Evolutionary conservation across 92 coral and sea anemone species (phyloP).

Genomic region (Heliopora coerulea): DNA sequence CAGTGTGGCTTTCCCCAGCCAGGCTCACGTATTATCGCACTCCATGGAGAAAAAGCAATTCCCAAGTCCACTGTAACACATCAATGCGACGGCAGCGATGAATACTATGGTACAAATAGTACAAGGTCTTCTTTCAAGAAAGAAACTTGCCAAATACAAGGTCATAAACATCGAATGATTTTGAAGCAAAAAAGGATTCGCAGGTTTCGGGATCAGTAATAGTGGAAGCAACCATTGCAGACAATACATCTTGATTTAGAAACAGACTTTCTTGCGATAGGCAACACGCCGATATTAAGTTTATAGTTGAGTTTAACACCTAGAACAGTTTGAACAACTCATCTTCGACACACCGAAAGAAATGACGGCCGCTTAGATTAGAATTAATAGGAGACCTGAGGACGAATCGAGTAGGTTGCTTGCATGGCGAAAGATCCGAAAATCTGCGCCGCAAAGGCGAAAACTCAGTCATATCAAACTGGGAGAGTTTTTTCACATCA

Average conservation of each 20-base stretch:
- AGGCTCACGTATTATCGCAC: constrained; percentile 46
- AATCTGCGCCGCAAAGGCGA: no score
- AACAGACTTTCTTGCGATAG: not conserved
- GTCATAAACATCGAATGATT: constrained; percentile 99
- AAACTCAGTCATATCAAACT: no score
- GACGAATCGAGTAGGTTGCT: no score
- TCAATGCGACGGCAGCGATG: constrained; percentile 86
- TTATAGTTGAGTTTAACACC: no score
- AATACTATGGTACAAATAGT: constrained; percentile 98
- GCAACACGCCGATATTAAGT: not conserved
- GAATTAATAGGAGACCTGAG: no score
- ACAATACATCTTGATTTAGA: constrained; percentile 67
- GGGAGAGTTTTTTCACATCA: no score
- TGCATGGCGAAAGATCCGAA: no score
- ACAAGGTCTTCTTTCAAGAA: constrained; percentile 99
- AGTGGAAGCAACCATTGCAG: constrained; percentile 97
- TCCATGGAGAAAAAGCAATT: constrained; percentile 91
- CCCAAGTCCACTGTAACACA: constrained; percentile 99
- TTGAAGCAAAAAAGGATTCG: constrained; percentile 85
- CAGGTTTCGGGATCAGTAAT: constrained; percentile 94
- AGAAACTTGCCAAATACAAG: constrained; percentile 92
- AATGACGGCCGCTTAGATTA: no score
- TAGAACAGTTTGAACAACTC: no score
- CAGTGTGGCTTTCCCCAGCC: no score
- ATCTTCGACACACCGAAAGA: no score